These are phyloP conservation scores for Drosophila pseudotalamancana DNA, from an alignment of 2,888 invertebrate species.

Conservation along the genomic window DNA sequence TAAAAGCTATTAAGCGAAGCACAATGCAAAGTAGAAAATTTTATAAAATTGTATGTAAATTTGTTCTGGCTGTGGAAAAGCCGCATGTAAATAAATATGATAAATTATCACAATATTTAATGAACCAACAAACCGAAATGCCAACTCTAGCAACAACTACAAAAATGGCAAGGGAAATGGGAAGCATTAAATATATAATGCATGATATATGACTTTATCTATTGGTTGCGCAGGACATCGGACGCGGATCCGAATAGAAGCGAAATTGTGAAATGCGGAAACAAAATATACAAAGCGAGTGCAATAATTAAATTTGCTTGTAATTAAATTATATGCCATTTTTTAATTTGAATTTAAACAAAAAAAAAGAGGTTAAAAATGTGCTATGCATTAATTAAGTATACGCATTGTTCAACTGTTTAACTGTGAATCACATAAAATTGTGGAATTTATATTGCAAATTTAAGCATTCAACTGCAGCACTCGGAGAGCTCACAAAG, in stretches of 20 bases:
- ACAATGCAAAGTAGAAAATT: constrained; percentile 1
- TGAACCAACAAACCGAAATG: constrained; percentile 70
- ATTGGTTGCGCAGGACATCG: constrained; percentile 47
- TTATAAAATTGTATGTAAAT: constrained; percentile 57
- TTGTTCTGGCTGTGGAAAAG: constrained; percentile 50
- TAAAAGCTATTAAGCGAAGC: constrained; percentile 38
- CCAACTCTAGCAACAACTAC: constrained; percentile 37
- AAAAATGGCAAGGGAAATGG: constrained; percentile 17
- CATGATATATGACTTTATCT: constrained; percentile 73
- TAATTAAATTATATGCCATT: constrained; percentile 22
- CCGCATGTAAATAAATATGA: constrained; percentile 77
- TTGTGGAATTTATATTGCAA: constrained; percentile 14
- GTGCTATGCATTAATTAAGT: constrained; percentile 39
- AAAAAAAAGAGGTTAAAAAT: constrained; percentile 9
- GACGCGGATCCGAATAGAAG: constrained; percentile 2
- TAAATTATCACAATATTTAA: constrained; percentile 77
- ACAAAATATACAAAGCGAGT: neutral
- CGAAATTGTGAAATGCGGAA: constrained; percentile 14
- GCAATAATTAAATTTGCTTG: constrained; percentile 34
- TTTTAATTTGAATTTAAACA: constrained; percentile 1
- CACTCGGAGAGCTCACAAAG: constrained; percentile 14
- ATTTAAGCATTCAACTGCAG: constrained; percentile 12
- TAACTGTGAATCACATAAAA: constrained; percentile 16
- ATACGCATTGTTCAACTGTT: constrained; percentile 1
- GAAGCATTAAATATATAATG: constrained; percentile 49